Evolutionary conservation across 2,113 vertebrate genomes (phyloP), one percentile per base, ranked within the genome.

Genomic region (Nibea coibor): DNA sequence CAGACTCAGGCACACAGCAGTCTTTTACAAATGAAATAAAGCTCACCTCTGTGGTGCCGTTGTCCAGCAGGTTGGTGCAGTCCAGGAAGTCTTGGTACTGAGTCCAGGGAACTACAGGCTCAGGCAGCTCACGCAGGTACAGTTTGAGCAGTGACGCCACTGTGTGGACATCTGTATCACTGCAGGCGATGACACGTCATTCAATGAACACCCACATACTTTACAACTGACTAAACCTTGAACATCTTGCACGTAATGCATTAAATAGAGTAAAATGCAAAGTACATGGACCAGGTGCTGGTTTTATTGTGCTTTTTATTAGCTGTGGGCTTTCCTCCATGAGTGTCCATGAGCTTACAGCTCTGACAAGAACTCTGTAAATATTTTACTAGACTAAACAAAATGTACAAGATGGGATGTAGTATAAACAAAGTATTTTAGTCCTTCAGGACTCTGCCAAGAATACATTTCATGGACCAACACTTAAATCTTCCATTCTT

Each of bases 101-200:
- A 45, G 75, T 88, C 97, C 98, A 99, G 20, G 98, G 98, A 19
- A 99, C 93, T 0, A 97, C 97, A 0, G 98, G 98, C 86, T 99
- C 95, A 0, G 98, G 98, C 4, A 99, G 96, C 92, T 99, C 98
- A 26, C 98, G 92, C 80, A 99, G 95, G 91, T 99, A 99, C 69
- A 99, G 94, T 72, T 99, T 99, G 80, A 99, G 85, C 67, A 99
- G 93, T 0, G 98, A 99, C n/a, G 97, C 97, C 93, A 99, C 98
- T 0, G 98, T 99, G 95, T 99, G 98, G 66, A 99, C 98, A n/a
- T 99, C 98, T 0, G 98, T 99, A 79, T 98, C 96, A 88, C 98
- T 99, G 96, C 66, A 82, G 45, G 7, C 39, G 65, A 61, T 16
- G 0, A 57, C 16, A 83, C 1, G 45, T 1, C 45, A 57, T 1